phyloP scores from a whole-genome alignment of 2,797 vertebrate species.

The Pteronotus mesoamericanus region DNA sequence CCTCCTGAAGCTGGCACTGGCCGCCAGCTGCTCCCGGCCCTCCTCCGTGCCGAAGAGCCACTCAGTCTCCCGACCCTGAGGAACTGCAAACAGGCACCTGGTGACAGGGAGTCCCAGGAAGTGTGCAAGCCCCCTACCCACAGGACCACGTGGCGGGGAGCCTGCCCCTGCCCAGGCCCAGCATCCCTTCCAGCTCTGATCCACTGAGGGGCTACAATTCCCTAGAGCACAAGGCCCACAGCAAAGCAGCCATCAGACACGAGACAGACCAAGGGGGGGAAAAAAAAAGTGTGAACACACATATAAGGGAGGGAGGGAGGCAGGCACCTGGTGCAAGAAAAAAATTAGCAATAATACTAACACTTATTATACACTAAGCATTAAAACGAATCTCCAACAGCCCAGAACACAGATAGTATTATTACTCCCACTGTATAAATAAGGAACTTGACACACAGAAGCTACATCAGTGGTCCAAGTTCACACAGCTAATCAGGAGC shows the following conservation, averaged over 20 bases:
- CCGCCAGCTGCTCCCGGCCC: conserved; percentile 89
- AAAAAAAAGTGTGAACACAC: not conserved
- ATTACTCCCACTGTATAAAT: not conserved
- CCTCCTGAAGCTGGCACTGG: conserved; percentile 90
- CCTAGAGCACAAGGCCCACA: not conserved
- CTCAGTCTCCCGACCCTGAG: conserved; percentile 94
- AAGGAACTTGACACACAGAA: not conserved
- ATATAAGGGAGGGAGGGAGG: not conserved
- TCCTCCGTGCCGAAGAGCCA: conserved; percentile 95
- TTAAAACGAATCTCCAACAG: not conserved
- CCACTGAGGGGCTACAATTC: not conserved
- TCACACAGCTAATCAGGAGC: not conserved
- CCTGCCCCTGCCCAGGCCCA: not conserved
- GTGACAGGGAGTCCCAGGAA: conserved; percentile 31
- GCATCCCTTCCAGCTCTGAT: not conserved
- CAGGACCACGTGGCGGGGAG: not conserved
- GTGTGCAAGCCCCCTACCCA: not conserved
- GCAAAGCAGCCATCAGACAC: not conserved
- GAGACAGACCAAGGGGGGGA: not conserved
- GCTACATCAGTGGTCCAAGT: not conserved
- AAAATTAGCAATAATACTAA: not conserved
- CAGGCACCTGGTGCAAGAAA: not conserved
- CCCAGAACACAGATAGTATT: not conserved
- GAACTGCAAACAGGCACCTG: conserved; percentile 84
- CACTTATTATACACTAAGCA: not conserved